phyloP scores from a whole-genome alignment of 2,113 vertebrate species.

The Elgaria multicarinata region DNA sequence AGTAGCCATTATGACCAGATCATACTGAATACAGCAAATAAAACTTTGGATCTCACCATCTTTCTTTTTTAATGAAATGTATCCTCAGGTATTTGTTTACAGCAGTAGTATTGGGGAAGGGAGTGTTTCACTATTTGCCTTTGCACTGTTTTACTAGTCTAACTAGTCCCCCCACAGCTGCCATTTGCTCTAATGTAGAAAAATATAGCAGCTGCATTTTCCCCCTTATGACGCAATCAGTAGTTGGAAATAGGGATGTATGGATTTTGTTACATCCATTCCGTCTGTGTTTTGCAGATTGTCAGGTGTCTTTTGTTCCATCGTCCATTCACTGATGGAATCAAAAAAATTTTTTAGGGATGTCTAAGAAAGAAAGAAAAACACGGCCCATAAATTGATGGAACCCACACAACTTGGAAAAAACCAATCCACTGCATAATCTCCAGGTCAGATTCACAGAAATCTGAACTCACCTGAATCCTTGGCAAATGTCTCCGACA shows the following conservation, averaged over 20 bases:
- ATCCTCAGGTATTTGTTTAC: not conserved
- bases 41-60: not conserved
- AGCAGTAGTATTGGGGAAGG: not conserved
- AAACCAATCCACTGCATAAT: no score
- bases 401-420: no score
- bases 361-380: no score
- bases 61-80: not conserved
- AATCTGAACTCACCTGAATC: no score
- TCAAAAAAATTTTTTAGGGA: no score
- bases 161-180: not conserved
- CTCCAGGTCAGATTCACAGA: no score
- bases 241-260: not conserved
- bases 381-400: no score
- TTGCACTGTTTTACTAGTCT: not conserved
- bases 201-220: not conserved
- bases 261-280: no score
- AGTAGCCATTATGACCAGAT: not conserved
- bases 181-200: not conserved
- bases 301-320: no score
- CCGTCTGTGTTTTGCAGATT: no score
- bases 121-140: not conserved
- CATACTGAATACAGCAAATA: not conserved
- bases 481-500: no score
- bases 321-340: no score
- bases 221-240: not conserved